A percentile compares a stretch with the other conserved stretches of the same genome.
These are phyloP conservation scores for Rhopilema esculentum DNA, from an alignment of 30 jellyfish, hydroid and myxozoan genomes.

Conservation along the genomic window DNA sequence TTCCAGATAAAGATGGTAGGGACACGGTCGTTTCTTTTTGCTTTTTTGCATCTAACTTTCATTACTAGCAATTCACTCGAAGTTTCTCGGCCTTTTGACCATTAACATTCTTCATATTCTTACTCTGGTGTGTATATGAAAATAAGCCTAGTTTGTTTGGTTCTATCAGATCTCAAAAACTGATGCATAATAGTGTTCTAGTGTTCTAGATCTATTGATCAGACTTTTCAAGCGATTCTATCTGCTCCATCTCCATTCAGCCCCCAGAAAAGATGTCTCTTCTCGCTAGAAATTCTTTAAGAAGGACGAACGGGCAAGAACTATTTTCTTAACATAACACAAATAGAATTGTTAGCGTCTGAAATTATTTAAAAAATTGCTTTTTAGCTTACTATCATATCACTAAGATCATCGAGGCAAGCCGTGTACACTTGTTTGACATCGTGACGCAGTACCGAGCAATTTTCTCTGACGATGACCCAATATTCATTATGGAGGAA, in stretches of 20 bases:
- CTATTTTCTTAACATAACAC: no score
- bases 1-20: constrained; percentile 90
- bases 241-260: not conserved
- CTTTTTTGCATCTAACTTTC: not conserved
- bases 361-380: not conserved
- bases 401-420: constrained; percentile 88
- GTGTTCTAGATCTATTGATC: no score
- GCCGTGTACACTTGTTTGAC: constrained; percentile 93
- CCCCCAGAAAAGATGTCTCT: no score
- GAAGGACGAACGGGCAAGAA: no score
- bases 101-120: no score
- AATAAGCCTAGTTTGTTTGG: no score
- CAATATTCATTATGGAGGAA: constrained; percentile 58
- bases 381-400: constrained; percentile 87
- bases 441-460: constrained; percentile 97
- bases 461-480: constrained; percentile 93
- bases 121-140: no score
- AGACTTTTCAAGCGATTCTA: not conserved
- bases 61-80: not conserved
- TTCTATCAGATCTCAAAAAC: no score
- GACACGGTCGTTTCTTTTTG: not conserved
- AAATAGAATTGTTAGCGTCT: no score
- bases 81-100: not conserved
- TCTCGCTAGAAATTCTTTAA: no score
- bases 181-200: no score